phyloP scores from a whole-genome alignment of 2,888 invertebrate species.

The Eristalis tenax region DNA sequence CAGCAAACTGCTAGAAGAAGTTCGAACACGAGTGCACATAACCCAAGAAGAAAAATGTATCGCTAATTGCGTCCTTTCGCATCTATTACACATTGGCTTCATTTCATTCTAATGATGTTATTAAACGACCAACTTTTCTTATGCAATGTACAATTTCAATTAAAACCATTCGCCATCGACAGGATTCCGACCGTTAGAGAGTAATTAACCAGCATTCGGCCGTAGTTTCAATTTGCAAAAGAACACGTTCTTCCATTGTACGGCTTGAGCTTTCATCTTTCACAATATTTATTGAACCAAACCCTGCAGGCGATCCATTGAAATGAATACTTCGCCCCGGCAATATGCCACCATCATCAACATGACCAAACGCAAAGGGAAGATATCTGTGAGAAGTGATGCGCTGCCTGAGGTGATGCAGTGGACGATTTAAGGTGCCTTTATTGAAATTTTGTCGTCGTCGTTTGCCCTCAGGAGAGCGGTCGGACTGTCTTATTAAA shows the following conservation, averaged over 20 bases:
- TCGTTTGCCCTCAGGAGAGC: neutral
- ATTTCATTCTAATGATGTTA: neutral
- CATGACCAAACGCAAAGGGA: neutral
- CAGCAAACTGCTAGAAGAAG: too few species aligned
- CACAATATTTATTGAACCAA: neutral
- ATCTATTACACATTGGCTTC: neutral
- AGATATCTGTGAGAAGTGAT: neutral
- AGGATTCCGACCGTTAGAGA: neutral
- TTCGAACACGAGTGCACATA: neutral
- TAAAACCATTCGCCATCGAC: neutral
- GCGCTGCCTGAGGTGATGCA: neutral
- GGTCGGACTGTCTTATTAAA: constrained; percentile 35
- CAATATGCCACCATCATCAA: neutral
- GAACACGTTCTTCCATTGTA: neutral
- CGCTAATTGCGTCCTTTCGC: neutral
- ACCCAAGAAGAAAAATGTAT: neutral
- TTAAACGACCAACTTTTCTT: neutral
- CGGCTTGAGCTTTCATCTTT: neutral
- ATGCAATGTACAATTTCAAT: neutral
- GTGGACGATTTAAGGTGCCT: neutral
- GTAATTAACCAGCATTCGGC: constrained; percentile 43
- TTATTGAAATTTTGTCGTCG: constrained; percentile 1
- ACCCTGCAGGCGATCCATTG: neutral
- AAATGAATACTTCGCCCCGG: neutral
- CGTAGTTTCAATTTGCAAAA: constrained; percentile 38